These are phyloP conservation scores for Sycophila sp. DNA, from an alignment of 1,140 invertebrate species.

Conservation along the genomic window DNA sequence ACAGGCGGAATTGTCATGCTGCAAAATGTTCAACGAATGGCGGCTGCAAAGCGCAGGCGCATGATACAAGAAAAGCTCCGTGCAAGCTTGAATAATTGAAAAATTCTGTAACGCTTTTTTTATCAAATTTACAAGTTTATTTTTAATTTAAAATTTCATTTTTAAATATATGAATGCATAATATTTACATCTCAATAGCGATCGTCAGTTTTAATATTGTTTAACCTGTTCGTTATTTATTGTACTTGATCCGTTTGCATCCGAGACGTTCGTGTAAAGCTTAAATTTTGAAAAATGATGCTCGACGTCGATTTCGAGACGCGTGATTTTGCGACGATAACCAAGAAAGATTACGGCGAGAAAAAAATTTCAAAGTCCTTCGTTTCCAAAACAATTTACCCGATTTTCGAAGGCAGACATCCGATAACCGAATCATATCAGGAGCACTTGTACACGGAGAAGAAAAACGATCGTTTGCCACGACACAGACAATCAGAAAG, in stretches of 20 bases:
- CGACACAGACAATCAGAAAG: conserved; percentile 40
- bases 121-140: no score
- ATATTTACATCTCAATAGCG: no score
- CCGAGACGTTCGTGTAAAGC: not conserved
- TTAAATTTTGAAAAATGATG: conserved; percentile 39
- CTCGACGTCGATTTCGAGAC: conserved; percentile 49
- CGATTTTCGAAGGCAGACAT: no score
- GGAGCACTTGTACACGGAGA: conserved; percentile 40
- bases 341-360: conserved; percentile 43
- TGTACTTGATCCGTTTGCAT: not conserved
- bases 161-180: no score
- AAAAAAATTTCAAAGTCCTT: conserved; percentile 19
- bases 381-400: conserved; percentile 22
- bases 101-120: no score
- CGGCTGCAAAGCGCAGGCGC: conserved; percentile 9
- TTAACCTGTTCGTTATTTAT: conserved; percentile 23
- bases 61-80: not conserved
- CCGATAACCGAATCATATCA: conserved; percentile 45
- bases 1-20: conserved; percentile 50
- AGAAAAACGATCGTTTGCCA: conserved; percentile 39
- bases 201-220: conserved; percentile 8
- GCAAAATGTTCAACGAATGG: conserved; percentile 40
- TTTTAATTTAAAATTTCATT: no score
- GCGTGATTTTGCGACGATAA: conserved; percentile 48
- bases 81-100: not conserved